These are phyloP conservation scores for Phoenicopterus ruber DNA, from an alignment of 2,113 vertebrate genomes.

Conservation along the genomic window DNA sequence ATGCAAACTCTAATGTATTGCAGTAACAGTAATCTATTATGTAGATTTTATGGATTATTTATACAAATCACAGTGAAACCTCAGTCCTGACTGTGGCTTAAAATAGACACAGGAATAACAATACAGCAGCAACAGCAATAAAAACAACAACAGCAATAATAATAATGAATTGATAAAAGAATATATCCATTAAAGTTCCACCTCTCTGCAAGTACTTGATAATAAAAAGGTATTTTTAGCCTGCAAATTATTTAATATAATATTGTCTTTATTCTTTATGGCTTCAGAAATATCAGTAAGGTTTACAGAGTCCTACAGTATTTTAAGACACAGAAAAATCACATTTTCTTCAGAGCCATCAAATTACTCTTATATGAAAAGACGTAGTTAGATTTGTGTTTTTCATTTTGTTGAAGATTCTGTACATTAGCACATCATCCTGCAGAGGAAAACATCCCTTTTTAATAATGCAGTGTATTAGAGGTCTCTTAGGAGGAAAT, in stretches of 20 bases:
- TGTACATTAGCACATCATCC: not conserved
- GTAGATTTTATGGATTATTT: slow-evolving; percentile 23
- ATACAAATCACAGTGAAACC: not conserved
- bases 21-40: not conserved
- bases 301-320: not conserved
- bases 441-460: not conserved
- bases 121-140: not conserved
- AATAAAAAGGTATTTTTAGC: slow-evolving; percentile 28
- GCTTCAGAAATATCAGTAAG: not conserved
- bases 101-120: slow-evolving; percentile 27
- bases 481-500: not conserved
- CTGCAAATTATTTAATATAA: not conserved
- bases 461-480: not conserved
- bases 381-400: not conserved
- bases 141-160: not conserved
- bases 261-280: not conserved
- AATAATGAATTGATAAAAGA: not conserved
- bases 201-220: not conserved
- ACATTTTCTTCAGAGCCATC: not conserved
- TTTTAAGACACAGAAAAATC: not conserved
- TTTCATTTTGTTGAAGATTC: not conserved
- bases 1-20: not conserved
- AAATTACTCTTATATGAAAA: not conserved
- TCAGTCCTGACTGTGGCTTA: not conserved
- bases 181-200: not conserved